phyloP scores from a whole-genome alignment of 2,113 vertebrate genomes.

The Lota lota region DNA sequence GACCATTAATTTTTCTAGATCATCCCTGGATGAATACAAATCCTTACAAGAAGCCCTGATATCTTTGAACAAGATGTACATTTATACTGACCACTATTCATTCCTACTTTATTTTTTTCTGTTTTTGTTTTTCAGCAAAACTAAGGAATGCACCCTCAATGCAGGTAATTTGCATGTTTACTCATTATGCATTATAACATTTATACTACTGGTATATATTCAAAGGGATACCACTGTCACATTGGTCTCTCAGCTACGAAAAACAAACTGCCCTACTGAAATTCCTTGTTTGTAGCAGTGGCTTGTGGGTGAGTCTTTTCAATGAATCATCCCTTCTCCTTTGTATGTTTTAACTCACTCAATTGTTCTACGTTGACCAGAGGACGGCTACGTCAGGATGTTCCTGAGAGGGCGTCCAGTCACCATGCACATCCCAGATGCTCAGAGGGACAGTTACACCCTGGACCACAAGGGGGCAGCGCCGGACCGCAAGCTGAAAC shows the following conservation, averaged over 20 bases:
- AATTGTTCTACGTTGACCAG: slow-evolving; percentile 54
- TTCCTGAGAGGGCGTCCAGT: slow-evolving; percentile 86
- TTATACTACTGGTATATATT: no score
- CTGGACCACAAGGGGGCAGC: slow-evolving; percentile 78
- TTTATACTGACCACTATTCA: not conserved
- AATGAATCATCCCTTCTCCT: no score
- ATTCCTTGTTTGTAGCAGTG: no score
- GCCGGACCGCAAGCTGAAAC: slow-evolving; percentile 79
- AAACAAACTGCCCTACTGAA: no score
- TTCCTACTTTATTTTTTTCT: slow-evolving; percentile 14
- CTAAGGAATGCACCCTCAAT: slow-evolving; percentile 84
- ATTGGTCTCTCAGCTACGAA: no score
- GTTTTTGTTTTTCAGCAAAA: slow-evolving; percentile 73
- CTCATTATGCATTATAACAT: not conserved
- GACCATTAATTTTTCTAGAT: no score
- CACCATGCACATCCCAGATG: slow-evolving; percentile 82
- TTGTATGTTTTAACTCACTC: no score
- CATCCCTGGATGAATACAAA: no score
- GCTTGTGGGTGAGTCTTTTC: no score
- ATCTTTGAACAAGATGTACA: no score
- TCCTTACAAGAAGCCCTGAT: no score
- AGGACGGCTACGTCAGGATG: slow-evolving; percentile 88
- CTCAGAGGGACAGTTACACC: slow-evolving; percentile 76
- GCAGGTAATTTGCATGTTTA: slow-evolving; percentile 70
- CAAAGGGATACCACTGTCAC: no score